Percentiles rank a stretch among this genome's conserved stretches.
Conservation (phyloP, 2,888 invertebrate species). For the Zootermopsis nevadensis region DNA sequence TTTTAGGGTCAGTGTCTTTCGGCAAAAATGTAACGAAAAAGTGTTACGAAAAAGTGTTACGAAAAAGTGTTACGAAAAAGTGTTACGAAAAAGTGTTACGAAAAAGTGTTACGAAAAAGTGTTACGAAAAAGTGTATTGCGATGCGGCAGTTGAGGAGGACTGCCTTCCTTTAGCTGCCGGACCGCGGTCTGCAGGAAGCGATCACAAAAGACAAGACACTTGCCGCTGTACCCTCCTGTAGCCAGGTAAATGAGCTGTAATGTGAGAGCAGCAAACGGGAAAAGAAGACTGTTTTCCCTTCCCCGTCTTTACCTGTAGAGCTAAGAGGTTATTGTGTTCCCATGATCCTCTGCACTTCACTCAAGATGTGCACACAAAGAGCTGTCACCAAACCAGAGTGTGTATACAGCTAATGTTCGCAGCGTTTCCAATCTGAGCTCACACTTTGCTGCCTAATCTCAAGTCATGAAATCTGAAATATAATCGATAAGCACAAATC, state of each 20-base stretch:
- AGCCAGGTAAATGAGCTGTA: conserved; percentile 45
- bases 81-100: too few species aligned
- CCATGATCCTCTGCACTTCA: conserved; percentile 40
- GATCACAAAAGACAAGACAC: neutral
- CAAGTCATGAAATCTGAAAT: neutral
- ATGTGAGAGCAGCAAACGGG: conserved; percentile 34
- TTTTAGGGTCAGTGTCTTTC: too few species aligned
- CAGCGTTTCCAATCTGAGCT: conserved; percentile 1
- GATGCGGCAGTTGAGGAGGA: conserved; percentile 12
- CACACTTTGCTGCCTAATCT: conserved; percentile 28
- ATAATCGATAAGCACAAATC: too few species aligned
- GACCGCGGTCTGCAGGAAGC: neutral
- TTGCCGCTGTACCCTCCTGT: too few species aligned
- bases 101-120: too few species aligned
- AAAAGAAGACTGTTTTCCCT: conserved; percentile 32
- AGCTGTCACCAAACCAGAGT: conserved; percentile 39
- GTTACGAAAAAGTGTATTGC: too few species aligned
- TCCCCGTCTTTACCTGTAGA: conserved; percentile 29
- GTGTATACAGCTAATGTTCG: conserved; percentile 39
- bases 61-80: too few species aligned
- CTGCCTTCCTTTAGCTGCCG: neutral
- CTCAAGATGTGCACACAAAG: conserved; percentile 36
- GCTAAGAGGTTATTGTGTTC: conserved; percentile 52
- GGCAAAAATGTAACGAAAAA: too few species aligned
- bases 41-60: too few species aligned